A percentile compares a stretch with the other conserved stretches of the same genome.
phyloP scores from a whole-genome alignment of 2,888 invertebrate species.

The Spilosoma lubricipeda region DNA sequence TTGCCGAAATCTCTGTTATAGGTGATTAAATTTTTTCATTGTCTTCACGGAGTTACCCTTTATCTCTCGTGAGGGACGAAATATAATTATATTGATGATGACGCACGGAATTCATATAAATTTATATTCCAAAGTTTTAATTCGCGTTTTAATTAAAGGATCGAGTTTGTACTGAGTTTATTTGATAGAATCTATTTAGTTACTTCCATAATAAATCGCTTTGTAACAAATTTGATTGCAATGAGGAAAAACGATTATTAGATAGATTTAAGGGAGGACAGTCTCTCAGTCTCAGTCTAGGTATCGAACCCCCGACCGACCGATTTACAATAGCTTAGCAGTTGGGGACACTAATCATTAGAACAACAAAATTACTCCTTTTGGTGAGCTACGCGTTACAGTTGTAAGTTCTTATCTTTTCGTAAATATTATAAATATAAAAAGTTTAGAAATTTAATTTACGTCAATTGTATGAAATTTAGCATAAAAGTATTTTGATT shows the following conservation, averaged over 20 bases:
- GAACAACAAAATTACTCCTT: too few species aligned
- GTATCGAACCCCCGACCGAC: too few species aligned
- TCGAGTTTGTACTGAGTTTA: background rate
- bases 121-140: background rate
- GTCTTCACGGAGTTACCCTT: slow-evolving; percentile 17
- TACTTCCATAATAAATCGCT: background rate
- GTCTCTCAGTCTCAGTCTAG: too few species aligned
- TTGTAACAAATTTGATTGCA: background rate
- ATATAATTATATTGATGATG: background rate
- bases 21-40: slow-evolving; percentile 27
- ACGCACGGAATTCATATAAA: background rate
- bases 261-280: too few species aligned
- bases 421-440: too few species aligned
- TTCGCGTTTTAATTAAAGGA: background rate
- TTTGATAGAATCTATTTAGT: background rate
- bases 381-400: too few species aligned
- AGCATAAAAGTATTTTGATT: too few species aligned
- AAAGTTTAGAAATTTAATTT: too few species aligned
- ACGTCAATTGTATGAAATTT: too few species aligned
- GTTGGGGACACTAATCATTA: too few species aligned
- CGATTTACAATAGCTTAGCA: too few species aligned
- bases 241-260: background rate
- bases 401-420: too few species aligned
- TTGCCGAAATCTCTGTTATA: slow-evolving; percentile 38
- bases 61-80: background rate